Base-by-base conservation (phyloP, 2,797 vertebrate species). In the Dendrocincla fuliginosa region DNA sequence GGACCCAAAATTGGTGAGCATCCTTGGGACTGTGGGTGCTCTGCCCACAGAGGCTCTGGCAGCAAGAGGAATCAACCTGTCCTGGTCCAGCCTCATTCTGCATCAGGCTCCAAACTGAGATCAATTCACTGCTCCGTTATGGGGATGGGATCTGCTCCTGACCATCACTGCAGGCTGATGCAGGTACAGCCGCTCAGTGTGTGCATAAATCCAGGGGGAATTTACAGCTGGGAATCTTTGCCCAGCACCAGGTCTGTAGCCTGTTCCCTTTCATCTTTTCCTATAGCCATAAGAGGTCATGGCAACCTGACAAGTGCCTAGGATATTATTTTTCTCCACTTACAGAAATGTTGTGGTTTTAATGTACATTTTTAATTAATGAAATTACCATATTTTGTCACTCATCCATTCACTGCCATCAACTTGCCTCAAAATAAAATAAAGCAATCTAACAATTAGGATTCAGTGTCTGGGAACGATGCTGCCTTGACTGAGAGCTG, bases 131-230 rank as follows among this genome's bases (percentile, higher is more conserved):
- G 52, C 30, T 81, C 30, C 24, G 7, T 39, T 5, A 0, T 32
- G 52, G 52, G 30, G 52, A 4, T 13, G 79, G 35, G 50, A 42
- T 20, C 30, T 56, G 47, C 8, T 70, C 24, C 73, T 20, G 55
- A 18, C 28, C 10, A 1, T 17, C 46, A 6, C 33, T 15, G 37
- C 57, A 42, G 57, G 44, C 17, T 55, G 56, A 14, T 32, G 64
- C 22, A 92, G 47, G 19, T 11, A 37, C 19, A 75, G 18, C 7
- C 53, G 41, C 20, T 11, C 7, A 50, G 4, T 1, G 2, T 2
- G 3, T 5, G 32, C 8, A 44, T 7, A 22, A 50, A 59, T 33
- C 19, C n/a, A 3, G 5, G 0, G 13, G 25, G 6, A 0, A 46
- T 69, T 73, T 61, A 35, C 27, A 65, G 1, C 2, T 3, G 4